Evolutionary conservation across 2,888 invertebrate species (phyloP).

Genomic region (Amblyteles armatorius): DNA sequence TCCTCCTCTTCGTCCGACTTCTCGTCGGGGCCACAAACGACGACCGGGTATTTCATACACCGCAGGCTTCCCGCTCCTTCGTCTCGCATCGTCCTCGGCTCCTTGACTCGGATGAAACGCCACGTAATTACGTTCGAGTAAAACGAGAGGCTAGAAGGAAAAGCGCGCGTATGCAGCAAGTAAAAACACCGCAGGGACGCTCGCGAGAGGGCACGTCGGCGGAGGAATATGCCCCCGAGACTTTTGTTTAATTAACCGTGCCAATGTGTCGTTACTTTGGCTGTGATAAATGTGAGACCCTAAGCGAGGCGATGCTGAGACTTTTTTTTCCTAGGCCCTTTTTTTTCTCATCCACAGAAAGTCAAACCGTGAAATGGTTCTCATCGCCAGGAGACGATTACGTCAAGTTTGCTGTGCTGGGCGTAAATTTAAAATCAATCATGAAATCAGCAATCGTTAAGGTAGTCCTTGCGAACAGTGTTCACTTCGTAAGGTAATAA

Average conservation of each 20-base stretch:
- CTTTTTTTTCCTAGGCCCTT: conserved; percentile 11
- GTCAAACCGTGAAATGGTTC: neutral
- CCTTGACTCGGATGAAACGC: conserved; percentile 63
- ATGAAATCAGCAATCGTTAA: neutral
- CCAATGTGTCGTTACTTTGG: conserved; percentile 70
- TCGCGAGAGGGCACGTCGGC: conserved; percentile 17
- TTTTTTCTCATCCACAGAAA: neutral
- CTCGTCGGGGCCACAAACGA: conserved; percentile 10
- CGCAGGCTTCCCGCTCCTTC: neutral
- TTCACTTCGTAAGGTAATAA: no score
- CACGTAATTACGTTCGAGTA: conserved; percentile 65
- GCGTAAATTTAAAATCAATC: neutral
- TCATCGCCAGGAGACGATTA: neutral
- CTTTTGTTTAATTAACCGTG: conserved; percentile 72
- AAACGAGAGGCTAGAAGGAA: conserved; percentile 45
- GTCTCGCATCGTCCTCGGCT: conserved; percentile 20
- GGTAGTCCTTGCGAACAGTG: no score
- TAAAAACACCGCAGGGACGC: conserved; percentile 34
- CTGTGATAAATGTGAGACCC: conserved; percentile 68
- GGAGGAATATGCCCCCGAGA: conserved; percentile 47
- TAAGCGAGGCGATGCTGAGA: conserved; percentile 34
- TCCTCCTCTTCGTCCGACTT: conserved; percentile 4
- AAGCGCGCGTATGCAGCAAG: conserved; percentile 50
- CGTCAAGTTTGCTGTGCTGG: neutral
- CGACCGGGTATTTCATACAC: conserved; percentile 33